These are phyloP conservation scores for Cladorhizidae sp. DNA, from an alignment of 37 sponge, comb jelly and placozoan species.

Conservation along the genomic window DNA sequence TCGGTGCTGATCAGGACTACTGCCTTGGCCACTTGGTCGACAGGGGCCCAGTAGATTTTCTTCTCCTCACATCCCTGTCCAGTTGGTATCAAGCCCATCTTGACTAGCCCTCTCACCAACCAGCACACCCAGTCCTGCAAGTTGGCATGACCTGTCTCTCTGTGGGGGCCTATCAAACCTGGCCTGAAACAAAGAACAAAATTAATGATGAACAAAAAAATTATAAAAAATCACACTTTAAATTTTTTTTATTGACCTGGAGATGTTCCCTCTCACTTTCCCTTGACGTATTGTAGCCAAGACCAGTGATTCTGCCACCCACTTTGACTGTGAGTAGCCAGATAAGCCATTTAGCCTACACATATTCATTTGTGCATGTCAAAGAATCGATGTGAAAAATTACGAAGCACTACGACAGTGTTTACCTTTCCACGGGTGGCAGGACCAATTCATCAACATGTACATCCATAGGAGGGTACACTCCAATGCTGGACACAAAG, in stretches of 20 bases:
- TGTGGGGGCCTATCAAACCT: slow-evolving; percentile 58
- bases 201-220: not conserved
- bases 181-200: slow-evolving; percentile 27
- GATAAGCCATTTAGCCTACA: slow-evolving; percentile 26
- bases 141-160: slow-evolving; percentile 49
- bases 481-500: slow-evolving; percentile 53
- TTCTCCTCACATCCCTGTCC: slow-evolving; percentile 11
- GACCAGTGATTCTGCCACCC: slow-evolving; percentile 52
- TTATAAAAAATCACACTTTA: not conserved
- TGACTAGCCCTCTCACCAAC: slow-evolving; percentile 15
- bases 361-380: not conserved
- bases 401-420: not conserved
- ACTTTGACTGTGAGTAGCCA: slow-evolving; percentile 63
- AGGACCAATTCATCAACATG: not conserved
- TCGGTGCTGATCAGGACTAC: slow-evolving; percentile 16
- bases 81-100: slow-evolving; percentile 18
- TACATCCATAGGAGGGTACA: not conserved
- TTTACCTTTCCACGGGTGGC: not conserved
- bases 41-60: slow-evolving; percentile 25
- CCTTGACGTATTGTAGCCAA: slow-evolving; percentile 12
- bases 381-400: not conserved
- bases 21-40: slow-evolving; percentile 54
- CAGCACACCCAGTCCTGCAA: slow-evolving; percentile 52
- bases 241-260: slow-evolving; percentile 11
- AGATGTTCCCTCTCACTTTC: slow-evolving; percentile 14